phyloP scores from a whole-genome alignment of 2,113 vertebrate species.

The Tragelaphus imberbis region DNA sequence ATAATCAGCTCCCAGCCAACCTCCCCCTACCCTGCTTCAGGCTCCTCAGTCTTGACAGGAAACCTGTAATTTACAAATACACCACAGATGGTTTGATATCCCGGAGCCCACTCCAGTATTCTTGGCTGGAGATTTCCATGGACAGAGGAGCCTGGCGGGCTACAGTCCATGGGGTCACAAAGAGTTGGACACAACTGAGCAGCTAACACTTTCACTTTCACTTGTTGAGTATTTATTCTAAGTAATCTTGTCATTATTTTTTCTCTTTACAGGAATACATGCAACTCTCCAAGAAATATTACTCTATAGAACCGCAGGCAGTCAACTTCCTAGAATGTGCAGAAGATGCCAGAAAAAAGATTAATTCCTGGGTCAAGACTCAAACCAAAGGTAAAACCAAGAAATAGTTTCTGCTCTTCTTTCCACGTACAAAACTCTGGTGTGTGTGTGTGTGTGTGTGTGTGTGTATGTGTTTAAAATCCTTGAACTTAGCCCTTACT shows the following conservation, averaged over 20 bases:
- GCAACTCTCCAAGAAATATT: slow-evolving; percentile 70
- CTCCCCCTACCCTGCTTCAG: too few relatives aligned
- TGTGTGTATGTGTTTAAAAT: background rate
- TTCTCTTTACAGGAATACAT: slow-evolving; percentile 73
- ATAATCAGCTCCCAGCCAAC: background rate
- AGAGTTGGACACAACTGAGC: background rate
- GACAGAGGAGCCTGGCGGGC: background rate
- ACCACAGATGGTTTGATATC: background rate
- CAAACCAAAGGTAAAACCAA: slow-evolving; percentile 77
- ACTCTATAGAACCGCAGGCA: slow-evolving; percentile 68
- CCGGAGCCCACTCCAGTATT: background rate
- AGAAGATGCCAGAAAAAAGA: slow-evolving; percentile 72
- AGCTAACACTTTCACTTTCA: background rate
- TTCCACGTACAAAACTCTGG: background rate
- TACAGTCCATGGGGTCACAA: background rate
- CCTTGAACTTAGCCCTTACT: background rate
- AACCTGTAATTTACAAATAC: background rate
- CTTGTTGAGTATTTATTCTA: background rate
- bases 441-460: background rate
- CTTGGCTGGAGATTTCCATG: background rate
- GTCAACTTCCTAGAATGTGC: slow-evolving; percentile 73
- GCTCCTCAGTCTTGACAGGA: background rate
- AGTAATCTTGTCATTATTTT: background rate
- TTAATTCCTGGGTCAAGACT: slow-evolving; percentile 80
- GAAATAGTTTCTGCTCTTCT: slow-evolving; percentile 9